Conservation (phyloP, 92 coral and sea anemone species). For the Zoanthus sansibaricus region DNA sequence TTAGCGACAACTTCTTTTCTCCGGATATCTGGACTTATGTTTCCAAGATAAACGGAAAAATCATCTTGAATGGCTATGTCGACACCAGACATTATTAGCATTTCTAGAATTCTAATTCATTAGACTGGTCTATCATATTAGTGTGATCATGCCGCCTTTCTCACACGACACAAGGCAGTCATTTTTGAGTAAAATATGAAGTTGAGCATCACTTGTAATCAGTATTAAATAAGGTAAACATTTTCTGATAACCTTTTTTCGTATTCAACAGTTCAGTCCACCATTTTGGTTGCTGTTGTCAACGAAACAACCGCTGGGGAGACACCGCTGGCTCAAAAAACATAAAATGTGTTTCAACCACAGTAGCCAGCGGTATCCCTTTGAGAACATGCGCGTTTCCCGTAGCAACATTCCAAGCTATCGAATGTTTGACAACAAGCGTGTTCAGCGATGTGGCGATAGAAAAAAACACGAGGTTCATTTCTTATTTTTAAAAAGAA, state of each 20-base stretch:
- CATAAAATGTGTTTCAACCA: not conserved
- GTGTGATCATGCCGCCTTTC: not conserved
- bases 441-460: constrained; percentile 8
- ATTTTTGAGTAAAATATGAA: too few species aligned
- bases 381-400: constrained; percentile 25
- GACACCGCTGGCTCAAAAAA: constrained; percentile 22
- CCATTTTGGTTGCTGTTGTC: constrained; percentile 23
- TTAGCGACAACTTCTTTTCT: constrained; percentile 16
- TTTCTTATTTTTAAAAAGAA: not conserved
- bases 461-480: not conserved
- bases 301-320: not conserved
- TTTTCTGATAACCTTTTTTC: too few species aligned
- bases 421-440: constrained; percentile 43
- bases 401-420: constrained; percentile 26
- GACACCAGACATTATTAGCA: not conserved
- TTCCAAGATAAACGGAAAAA: constrained; percentile 56
- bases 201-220: too few species aligned
- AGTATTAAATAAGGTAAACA: too few species aligned
- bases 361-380: not conserved
- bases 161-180: too few species aligned
- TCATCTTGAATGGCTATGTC: not conserved
- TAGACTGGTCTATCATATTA: too few species aligned
- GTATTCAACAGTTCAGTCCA: not conserved
- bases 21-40: constrained; percentile 50
- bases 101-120: not conserved